phyloP scores from a whole-genome alignment of 2,888 invertebrate species.

The Ichneumon xanthorius region DNA sequence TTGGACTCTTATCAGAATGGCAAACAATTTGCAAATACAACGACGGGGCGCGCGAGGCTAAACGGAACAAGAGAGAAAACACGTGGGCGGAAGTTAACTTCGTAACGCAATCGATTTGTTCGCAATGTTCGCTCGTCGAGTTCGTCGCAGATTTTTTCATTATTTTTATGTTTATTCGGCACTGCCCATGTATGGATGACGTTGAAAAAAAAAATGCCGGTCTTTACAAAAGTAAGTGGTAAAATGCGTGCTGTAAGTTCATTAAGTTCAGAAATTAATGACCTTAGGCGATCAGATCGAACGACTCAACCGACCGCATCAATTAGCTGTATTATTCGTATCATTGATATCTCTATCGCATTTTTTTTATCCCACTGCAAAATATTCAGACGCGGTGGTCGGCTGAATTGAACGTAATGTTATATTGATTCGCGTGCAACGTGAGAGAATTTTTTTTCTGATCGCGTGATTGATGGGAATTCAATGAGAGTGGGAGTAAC shows the following conservation, averaged over 20 bases:
- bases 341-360: neutral
- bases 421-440: neutral
- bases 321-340: neutral
- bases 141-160: neutral
- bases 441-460: neutral
- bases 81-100: neutral
- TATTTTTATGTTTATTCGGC: neutral
- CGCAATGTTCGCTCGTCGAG: neutral
- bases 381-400: neutral
- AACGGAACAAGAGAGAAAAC: neutral
- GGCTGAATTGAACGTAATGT: neutral
- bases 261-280: neutral
- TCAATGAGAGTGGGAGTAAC: neutral
- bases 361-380: neutral
- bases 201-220: neutral
- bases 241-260: neutral
- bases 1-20: constrained; percentile 28
- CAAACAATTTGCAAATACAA: constrained; percentile 47
- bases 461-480: constrained; percentile 3
- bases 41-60: neutral
- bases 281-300: neutral
- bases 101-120: constrained; percentile 13
- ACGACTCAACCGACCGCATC: neutral
- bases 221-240: neutral
- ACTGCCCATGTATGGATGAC: neutral